Evolutionary conservation across 2,797 vertebrate genomes (phyloP), one percentile per base, ranked within the genome.

Genomic region (Lepus townsendii): DNA sequence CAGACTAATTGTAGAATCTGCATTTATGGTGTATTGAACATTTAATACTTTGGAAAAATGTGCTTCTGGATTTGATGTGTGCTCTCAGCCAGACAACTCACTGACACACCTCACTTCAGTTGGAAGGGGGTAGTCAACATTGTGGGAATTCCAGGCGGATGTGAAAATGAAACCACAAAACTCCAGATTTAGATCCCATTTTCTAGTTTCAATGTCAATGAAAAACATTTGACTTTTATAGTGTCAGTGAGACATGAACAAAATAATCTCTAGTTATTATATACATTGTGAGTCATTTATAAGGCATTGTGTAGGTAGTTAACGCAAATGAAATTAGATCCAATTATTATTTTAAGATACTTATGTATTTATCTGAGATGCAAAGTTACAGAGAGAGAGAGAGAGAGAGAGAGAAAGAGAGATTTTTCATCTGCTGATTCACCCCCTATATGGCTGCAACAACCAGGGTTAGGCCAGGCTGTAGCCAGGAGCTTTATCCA

Each of bases 31-130:
- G 65, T 32, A 30, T 68, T 52, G 85, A 88, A 90, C 68, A 93
- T 85, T 90, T 92, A 93, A 89, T 80, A 35, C 4, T 63, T 4
- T 63, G 60, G 76, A 47, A 92, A 89, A 93, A 79, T 84, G 83
- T 80, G 42, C 91, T 96, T 91, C 54, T 82, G 89, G 77, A 90
- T 82, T 75, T 50, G 10, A 0, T 35, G 16, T 54, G 16, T 71
- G 26, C 38, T 62, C 47, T 88, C 82, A 82, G 83, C 60, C 77
- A 89, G 90, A 38, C 4, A 80, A 27, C 71, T 96, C 47, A 95
- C 7, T 79, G 75, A 90, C 69, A 79, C 2, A 7, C 54, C 83
- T 38, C 5, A 50, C 69, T 92, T 88, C 85, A 90, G 17, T 83
- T 79, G 65, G 69, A 93, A 96, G 88, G n/a, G 42, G 32, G 26